Conservation (phyloP, 2,888 invertebrate genomes). For the Drosophila subquinaria region DNA sequence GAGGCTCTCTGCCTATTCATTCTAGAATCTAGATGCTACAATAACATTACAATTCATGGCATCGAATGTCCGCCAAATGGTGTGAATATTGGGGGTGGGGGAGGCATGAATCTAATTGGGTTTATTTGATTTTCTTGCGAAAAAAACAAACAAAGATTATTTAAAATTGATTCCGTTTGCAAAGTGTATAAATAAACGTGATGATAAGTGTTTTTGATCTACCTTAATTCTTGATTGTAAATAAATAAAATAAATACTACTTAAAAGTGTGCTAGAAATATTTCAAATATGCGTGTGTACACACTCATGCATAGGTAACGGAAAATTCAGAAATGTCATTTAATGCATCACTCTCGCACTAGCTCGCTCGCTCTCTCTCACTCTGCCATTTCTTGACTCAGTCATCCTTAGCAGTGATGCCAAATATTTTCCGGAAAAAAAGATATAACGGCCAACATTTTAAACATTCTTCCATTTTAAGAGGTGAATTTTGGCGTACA, state of each 20-base stretch:
- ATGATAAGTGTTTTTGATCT: background rate
- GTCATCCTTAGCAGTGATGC: background rate
- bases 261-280: background rate
- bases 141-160: background rate
- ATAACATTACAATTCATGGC: constrained; percentile 7
- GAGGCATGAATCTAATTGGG: background rate
- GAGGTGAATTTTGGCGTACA: too few species aligned
- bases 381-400: background rate
- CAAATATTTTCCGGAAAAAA: too few species aligned
- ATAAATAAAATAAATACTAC: background rate
- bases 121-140: background rate
- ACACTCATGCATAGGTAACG: background rate
- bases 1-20: background rate
- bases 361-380: background rate
- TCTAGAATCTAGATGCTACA: constrained; percentile 1
- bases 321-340: background rate
- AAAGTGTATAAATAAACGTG: background rate
- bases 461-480: too few species aligned
- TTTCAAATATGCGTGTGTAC: background rate
- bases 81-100: background rate
- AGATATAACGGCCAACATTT: too few species aligned
- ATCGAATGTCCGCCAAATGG: constrained; percentile 3
- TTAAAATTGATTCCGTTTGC: background rate
- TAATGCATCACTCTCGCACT: background rate
- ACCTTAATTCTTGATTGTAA: background rate